These are phyloP conservation scores for Microcebus griseorufus DNA, from an alignment of 2,113 vertebrate species.

Conservation along the genomic window DNA sequence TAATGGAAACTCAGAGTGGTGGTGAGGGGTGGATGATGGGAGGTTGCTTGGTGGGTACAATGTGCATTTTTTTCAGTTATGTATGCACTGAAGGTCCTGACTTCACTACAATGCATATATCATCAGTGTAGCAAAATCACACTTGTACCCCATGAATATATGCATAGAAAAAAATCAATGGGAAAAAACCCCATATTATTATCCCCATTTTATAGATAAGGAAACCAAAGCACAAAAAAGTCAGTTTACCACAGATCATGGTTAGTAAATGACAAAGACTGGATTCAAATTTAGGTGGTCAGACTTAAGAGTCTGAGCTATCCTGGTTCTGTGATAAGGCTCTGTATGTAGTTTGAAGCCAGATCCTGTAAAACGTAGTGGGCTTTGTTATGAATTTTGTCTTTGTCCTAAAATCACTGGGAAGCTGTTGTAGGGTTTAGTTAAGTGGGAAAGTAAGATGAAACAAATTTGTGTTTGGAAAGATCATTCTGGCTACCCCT, in stretches of 20 bases:
- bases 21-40: too few relatives aligned
- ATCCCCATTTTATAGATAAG: conserved; percentile 12
- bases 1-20: too few relatives aligned
- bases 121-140: too few relatives aligned
- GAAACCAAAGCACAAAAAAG: conserved; percentile 1
- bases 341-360: not conserved
- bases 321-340: not conserved
- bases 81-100: too few relatives aligned
- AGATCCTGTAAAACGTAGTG: not conserved
- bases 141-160: too few relatives aligned
- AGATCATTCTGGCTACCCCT: not conserved
- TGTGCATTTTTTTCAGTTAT: too few relatives aligned
- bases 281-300: not conserved
- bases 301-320: not conserved
- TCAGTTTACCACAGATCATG: not conserved
- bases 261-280: conserved; percentile 8
- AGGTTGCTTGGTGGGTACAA: too few relatives aligned
- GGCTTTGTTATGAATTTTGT: not conserved
- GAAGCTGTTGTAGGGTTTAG: not conserved
- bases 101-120: too few relatives aligned
- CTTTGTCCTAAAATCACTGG: not conserved
- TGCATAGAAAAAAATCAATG: too few relatives aligned
- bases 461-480: not conserved
- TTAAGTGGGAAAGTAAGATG: not conserved
- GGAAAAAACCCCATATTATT: not conserved